Base-by-base conservation (phyloP, 2,888 invertebrate genomes). In the Lordiphosa andalusiaca region DNA sequence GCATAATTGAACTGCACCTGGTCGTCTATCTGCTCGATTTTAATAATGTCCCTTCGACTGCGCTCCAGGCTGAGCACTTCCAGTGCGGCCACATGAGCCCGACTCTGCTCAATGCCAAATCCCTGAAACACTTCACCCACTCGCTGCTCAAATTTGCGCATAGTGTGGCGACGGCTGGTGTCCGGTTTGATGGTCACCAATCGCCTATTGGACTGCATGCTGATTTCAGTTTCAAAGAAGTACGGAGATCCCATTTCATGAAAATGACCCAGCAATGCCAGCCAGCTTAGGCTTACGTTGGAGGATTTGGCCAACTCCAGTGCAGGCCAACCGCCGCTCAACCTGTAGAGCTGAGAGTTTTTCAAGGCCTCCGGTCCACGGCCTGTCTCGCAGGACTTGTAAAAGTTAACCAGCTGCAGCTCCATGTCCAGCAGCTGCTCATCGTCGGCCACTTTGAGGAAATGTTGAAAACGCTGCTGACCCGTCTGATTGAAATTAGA, bases 261-360 rank as follows among this genome's bases (percentile, higher is more conserved):
- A 37, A 88, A 89, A 10, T 80, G 53, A 0, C 80, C 71, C 10
- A 89, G 49, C 10, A 87, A 60, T 10, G 59, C 68, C 52, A 88
- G 58, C 88, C 88, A 89, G 4, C 33, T 56, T 2, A 53, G 39
- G 5, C 10, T 44, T 33, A n/a, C 46, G 13, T 7, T 39, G 6
- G 70, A 74, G 3, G 47, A 13, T 3, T 60, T 37, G 0, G 50
- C 56, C 1, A 74, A 59, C 25, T 88, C 88, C 10, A 89, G 67
- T 1, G 82, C 87, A 9, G 89, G 89, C 89, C 89, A 89, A 4
- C 89, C 89, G 4, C 86, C 87, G n/a, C 73, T 82, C 6, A 61
- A 62, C 6, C 73, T 81, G 44, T 88, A 89, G 36, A 89, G 71
- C 47, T 82, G 76, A 3, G 87, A 82, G 2, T 58, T 54, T 19